These are phyloP conservation scores for Gasteruption jaculator DNA, from an alignment of 2,888 invertebrate species.

Conservation along the genomic window DNA sequence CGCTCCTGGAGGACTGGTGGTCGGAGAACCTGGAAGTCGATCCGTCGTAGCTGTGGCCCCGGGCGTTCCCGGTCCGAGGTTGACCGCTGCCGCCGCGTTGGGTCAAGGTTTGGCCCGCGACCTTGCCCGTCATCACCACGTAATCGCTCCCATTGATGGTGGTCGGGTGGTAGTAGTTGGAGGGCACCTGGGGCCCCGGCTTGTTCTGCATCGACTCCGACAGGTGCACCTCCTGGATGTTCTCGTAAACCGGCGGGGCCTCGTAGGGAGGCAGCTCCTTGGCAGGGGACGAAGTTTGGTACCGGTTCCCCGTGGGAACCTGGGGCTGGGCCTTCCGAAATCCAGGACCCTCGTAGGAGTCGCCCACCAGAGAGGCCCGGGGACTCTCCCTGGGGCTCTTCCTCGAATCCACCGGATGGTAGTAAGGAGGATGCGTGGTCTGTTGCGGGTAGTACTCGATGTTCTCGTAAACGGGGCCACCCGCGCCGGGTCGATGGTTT, in stretches of 20 bases:
- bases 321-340: conserved; percentile 78
- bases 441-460: conserved; percentile 72
- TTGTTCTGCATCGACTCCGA: conserved; percentile 41
- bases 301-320: conserved; percentile 63
- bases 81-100: conserved; percentile 32
- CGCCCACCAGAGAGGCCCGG: conserved; percentile 42
- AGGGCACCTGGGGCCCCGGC: conserved; percentile 52
- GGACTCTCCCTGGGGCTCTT: conserved; percentile 51
- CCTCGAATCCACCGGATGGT: conserved; percentile 56
- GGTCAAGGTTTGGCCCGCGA: conserved; percentile 30
- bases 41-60: conserved; percentile 43
- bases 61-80: conserved; percentile 27
- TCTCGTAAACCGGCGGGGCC: conserved; percentile 61
- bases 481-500: conserved; percentile 32
- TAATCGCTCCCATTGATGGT: conserved; percentile 73
- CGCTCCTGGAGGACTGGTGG: conserved; percentile 40
- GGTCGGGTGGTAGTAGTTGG: conserved; percentile 53
- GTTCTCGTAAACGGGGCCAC: conserved; percentile 72
- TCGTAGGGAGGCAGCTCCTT: conserved; percentile 57
- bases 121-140: conserved; percentile 78
- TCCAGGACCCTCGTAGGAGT: conserved; percentile 54
- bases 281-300: conserved; percentile 56
- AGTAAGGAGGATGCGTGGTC: conserved; percentile 60
- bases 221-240: conserved; percentile 57
- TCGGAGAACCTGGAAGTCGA: conserved; percentile 34